Conservation (phyloP, 2,888 invertebrate genomes). For the Alsophila aescularia region DNA sequence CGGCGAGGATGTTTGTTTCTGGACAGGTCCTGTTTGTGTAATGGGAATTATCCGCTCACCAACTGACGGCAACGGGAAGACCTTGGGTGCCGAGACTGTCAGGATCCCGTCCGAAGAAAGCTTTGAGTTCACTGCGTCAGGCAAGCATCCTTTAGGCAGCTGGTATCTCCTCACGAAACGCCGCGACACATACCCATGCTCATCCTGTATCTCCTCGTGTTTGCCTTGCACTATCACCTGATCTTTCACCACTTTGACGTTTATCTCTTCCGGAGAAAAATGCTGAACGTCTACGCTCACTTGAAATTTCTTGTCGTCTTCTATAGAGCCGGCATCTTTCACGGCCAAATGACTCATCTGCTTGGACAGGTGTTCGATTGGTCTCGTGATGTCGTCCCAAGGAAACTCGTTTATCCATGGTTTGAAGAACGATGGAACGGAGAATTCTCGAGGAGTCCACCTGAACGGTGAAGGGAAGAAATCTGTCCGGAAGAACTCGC, state of each 20-base stretch:
- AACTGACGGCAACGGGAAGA: slow-evolving; percentile 64
- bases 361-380: slow-evolving; percentile 59
- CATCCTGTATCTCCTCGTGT: slow-evolving; percentile 90
- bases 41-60: slow-evolving; percentile 86
- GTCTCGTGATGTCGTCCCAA: slow-evolving; percentile 50
- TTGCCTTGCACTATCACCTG: slow-evolving; percentile 89
- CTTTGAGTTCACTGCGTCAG: slow-evolving; percentile 88
- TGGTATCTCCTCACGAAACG: slow-evolving; percentile 90
- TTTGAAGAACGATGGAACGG: slow-evolving; percentile 34
- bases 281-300: slow-evolving; percentile 91
- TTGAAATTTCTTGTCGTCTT: slow-evolving; percentile 85
- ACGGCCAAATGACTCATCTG: slow-evolving; percentile 68
- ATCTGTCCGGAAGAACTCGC: slow-evolving; percentile 56
- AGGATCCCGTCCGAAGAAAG: slow-evolving; percentile 91
- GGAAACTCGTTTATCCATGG: slow-evolving; percentile 49
- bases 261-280: slow-evolving; percentile 90
- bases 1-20: slow-evolving; percentile 55
- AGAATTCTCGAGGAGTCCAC: slow-evolving; percentile 47
- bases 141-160: slow-evolving; percentile 89
- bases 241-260: slow-evolving; percentile 88
- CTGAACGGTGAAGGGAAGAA: slow-evolving; percentile 35
- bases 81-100: slow-evolving; percentile 88
- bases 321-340: slow-evolving; percentile 71
- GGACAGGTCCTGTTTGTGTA: slow-evolving; percentile 83
- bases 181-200: slow-evolving; percentile 89